phyloP scores from a whole-genome alignment of 53 echinoderm and acorn worm genomes.

The Paracentrotus lividus region DNA sequence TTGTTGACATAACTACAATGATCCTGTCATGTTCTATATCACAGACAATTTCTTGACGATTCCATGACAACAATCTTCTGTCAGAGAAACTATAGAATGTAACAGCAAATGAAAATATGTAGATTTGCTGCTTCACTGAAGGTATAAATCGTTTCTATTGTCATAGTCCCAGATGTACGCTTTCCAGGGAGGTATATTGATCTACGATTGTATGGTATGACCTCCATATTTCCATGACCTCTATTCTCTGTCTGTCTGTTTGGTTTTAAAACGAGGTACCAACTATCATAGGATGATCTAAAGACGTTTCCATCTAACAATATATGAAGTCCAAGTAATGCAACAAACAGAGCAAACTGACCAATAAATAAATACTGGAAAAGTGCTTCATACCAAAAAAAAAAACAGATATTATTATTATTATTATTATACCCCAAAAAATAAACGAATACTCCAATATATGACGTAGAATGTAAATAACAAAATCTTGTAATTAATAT shows the following conservation, averaged over 20 bases:
- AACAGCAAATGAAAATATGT: conserved; percentile 40
- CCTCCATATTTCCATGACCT: conserved; percentile 25
- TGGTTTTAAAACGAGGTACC: not conserved
- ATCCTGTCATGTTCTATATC: conserved; percentile 21
- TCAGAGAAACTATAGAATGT: not conserved
- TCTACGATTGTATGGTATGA: conserved; percentile 13
- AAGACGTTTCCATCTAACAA: not conserved
- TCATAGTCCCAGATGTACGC: conserved; percentile 43
- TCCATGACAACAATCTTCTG: conserved; percentile 37
- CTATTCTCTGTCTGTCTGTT: not conserved
- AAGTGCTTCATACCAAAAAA: no score
- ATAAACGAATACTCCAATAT: no score
- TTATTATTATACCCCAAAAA: no score
- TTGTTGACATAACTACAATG: conserved; percentile 6
- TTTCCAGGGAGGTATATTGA: conserved; percentile 11
- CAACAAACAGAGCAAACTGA: not conserved
- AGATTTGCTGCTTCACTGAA: conserved; percentile 43
- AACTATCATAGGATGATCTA: not conserved
- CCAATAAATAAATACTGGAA: no score
- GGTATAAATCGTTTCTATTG: conserved; percentile 40
- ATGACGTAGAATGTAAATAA: no score
- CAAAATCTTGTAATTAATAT: no score
- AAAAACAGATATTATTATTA: no score
- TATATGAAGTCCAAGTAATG: not conserved
- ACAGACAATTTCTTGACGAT: not conserved